Evolutionary conservation across 2,888 invertebrate genomes (phyloP).

Genomic region (Drosophila fungiperda): DNA sequence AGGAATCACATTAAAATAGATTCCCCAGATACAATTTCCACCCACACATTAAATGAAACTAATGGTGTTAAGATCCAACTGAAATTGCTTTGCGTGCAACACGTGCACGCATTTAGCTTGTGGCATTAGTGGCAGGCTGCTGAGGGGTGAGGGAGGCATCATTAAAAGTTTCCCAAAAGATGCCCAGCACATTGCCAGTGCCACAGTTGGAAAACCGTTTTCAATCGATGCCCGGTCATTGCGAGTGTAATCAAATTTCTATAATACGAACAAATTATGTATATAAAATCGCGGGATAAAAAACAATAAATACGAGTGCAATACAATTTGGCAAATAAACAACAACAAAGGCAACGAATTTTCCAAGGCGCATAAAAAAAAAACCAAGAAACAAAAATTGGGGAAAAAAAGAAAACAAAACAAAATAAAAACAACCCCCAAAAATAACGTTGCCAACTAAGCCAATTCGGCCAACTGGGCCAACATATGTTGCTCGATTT

Average conservation of each 20-base stretch:
- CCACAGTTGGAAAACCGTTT: slow-evolving; percentile 39
- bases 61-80: slow-evolving; percentile 43
- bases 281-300: slow-evolving; percentile 46
- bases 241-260: slow-evolving; percentile 56
- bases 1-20: slow-evolving; percentile 55
- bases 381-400: neutral
- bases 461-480: slow-evolving; percentile 15
- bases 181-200: slow-evolving; percentile 53
- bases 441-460: slow-evolving; percentile 8
- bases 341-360: slow-evolving; percentile 37
- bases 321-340: slow-evolving; percentile 60
- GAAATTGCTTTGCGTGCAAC: slow-evolving; percentile 53
- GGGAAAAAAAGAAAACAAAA: neutral
- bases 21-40: slow-evolving; percentile 46
- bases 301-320: slow-evolving; percentile 59
- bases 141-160: slow-evolving; percentile 1
- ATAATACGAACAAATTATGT: slow-evolving; percentile 48
- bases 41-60: slow-evolving; percentile 24
- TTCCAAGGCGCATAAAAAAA: slow-evolving; percentile 27
- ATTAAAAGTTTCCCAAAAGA: slow-evolving; percentile 45
- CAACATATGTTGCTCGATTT: slow-evolving; percentile 48
- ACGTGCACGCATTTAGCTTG: slow-evolving; percentile 44
- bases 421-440: neutral
- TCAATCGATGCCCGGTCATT: slow-evolving; percentile 23
- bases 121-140: neutral